phyloP scores from a whole-genome alignment of 2,113 vertebrate species.

The Panthera uncia region DNA sequence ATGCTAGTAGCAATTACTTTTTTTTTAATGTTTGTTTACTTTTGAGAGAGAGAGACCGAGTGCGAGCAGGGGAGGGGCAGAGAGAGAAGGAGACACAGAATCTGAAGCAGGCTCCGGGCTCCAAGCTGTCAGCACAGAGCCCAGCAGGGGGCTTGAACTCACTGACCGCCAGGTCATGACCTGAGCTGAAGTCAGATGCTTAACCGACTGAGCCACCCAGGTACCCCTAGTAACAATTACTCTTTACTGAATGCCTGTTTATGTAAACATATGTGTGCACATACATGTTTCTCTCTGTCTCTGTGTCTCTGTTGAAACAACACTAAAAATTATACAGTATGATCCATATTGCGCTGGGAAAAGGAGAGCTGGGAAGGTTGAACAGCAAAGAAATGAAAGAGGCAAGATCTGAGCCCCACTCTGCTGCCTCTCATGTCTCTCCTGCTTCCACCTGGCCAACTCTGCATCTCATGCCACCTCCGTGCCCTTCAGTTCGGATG shows the following conservation, averaged over 20 bases:
- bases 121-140: too few species aligned
- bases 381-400: background rate
- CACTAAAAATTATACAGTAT: background rate
- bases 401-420: background rate
- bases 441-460: background rate
- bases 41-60: too few species aligned
- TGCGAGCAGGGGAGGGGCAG: too few species aligned
- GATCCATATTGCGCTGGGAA: background rate
- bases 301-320: background rate
- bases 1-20: background rate
- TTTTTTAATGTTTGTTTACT: background rate
- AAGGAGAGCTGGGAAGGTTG: background rate
- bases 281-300: background rate
- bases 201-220: too few species aligned
- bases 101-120: too few species aligned
- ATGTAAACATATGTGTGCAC: background rate
- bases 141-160: too few species aligned
- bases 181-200: too few species aligned
- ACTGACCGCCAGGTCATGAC: too few species aligned
- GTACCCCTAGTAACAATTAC: background rate
- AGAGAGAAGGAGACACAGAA: too few species aligned
- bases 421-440: accelerated
- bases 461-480: background rate
- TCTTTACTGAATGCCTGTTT: background rate
- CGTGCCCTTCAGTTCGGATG: background rate